Conservation (phyloP, 2,888 invertebrate species). For the Tillus elongatus region DNA sequence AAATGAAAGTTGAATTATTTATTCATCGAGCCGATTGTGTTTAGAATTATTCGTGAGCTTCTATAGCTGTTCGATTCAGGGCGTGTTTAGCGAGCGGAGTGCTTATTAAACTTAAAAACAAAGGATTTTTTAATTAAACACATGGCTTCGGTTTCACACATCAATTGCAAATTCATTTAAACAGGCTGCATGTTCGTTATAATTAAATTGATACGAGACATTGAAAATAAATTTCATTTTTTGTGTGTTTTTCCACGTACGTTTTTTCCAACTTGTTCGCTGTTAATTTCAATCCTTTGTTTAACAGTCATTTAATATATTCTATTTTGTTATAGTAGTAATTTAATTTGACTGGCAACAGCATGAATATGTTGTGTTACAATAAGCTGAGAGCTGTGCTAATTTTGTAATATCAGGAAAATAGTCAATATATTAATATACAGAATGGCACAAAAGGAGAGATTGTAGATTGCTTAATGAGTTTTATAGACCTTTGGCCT, state of each 20-base stretch:
- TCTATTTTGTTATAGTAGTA: constrained; percentile 21
- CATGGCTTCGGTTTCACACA: constrained; percentile 41
- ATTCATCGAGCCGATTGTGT: too few relatives aligned
- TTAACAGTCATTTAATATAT: constrained; percentile 27
- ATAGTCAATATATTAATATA: too few relatives aligned
- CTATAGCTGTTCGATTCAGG: too few relatives aligned
- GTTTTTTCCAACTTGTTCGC: constrained; percentile 20
- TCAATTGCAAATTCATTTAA: constrained; percentile 42
- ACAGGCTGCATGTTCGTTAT: constrained; percentile 38
- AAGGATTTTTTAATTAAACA: constrained; percentile 44
- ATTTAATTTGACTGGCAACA: too few relatives aligned
- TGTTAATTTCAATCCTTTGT: constrained; percentile 26
- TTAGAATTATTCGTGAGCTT: too few relatives aligned
- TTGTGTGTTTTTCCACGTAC: constrained; percentile 24
- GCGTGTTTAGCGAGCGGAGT: constrained; percentile 37
- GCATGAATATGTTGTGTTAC: too few relatives aligned
- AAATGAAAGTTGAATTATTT: too few relatives aligned
- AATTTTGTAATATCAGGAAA: too few relatives aligned
- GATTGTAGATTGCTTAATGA: too few relatives aligned
- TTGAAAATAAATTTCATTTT: constrained; percentile 29
- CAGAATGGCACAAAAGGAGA: too few relatives aligned
- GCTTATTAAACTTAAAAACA: constrained; percentile 44
- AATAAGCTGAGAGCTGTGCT: too few relatives aligned
- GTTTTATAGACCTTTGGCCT: too few relatives aligned
- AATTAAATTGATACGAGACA: constrained; percentile 41